Evolutionary conservation across 1,140 invertebrate species (phyloP), one percentile per base, ranked within the genome.

Genomic region (Atopsyche davidsoni): DNA sequence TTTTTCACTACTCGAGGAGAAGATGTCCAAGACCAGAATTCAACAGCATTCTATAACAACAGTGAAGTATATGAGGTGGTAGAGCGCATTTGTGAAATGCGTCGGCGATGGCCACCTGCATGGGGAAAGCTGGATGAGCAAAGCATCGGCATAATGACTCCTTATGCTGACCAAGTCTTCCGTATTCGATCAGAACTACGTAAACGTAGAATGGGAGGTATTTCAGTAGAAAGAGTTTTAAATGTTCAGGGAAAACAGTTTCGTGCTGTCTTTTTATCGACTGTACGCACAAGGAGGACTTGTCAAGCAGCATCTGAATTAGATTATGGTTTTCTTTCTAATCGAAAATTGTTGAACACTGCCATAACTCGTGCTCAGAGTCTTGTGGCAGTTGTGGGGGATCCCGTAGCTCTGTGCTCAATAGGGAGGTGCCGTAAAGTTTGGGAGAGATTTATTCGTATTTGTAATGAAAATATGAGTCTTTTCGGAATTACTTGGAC

Each of bases 231-330:
- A 64, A 71, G 89, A 51, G 88, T 92, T 7, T 71, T 90, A 0
- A 93, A 93, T 70, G 87, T 92, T 0, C 90, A 93, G 72, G 88
- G 88, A 65, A 92, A 92, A 65, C 88, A 93, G 66, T 94, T 92
- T 62, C 75, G 87, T 7, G 88, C 86, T 0, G 82, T 93, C 21
- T 86, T 94, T 57, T 70, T 93, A 25, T 90, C 86, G 16, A 91
- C 88, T 0, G 89, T 93, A 1, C 72, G 89, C 3, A 92, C 89
- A 1, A 69, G 85, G 34, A 73, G 81, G 43, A 87, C 85, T 1
- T 90, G 86, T 64, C 70, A 64, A 72, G 69, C 62, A 64, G 45
- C 34, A 57, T 70, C 66, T 38, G 80, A 85, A 34, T 77, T 82
- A 28, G 87, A 92, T 62, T 89, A 88, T 63, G 89, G 90, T 0